Evolutionary conservation across 2,888 invertebrate genomes (phyloP).

Genomic region (Panorpa germanica): DNA sequence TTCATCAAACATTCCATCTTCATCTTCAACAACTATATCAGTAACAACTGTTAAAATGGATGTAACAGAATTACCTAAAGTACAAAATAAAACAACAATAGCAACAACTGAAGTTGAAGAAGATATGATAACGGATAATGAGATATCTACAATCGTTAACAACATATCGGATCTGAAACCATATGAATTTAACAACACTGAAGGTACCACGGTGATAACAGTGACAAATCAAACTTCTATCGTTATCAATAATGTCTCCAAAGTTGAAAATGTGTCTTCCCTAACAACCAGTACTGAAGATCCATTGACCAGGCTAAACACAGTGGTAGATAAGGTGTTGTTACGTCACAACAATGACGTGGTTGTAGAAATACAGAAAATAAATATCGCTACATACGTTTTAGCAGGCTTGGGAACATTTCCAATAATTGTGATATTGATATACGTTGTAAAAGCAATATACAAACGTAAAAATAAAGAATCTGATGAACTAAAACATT

Average conservation of each 20-base stretch:
- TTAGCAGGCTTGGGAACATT: slow-evolving; percentile 38
- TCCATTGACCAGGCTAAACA: slow-evolving; percentile 4
- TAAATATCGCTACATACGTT: slow-evolving; percentile 38
- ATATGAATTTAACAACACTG: no score
- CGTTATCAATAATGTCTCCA: background rate
- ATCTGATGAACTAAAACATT: slow-evolving; percentile 38
- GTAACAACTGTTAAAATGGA: slow-evolving; percentile 17
- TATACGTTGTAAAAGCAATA: slow-evolving; percentile 33
- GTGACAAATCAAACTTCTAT: background rate
- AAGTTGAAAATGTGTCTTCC: no score
- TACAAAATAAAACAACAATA: slow-evolving; percentile 11
- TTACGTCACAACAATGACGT: slow-evolving; percentile 27
- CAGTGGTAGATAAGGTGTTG: slow-evolving; percentile 15
- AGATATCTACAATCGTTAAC: no score
- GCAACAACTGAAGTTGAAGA: slow-evolving; percentile 16
- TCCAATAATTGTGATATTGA: slow-evolving; percentile 34
- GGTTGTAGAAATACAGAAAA: slow-evolving; percentile 34
- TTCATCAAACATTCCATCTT: slow-evolving; percentile 17
- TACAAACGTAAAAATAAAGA: slow-evolving; percentile 32
- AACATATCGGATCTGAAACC: no score
- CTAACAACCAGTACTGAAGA: background rate
- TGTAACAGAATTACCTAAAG: background rate
- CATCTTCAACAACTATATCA: slow-evolving; percentile 16
- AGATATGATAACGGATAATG: slow-evolving; percentile 6
- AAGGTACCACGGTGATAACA: background rate